phyloP scores from a whole-genome alignment of 2,797 vertebrate genomes.

The Acipenser oxyrinchus region DNA sequence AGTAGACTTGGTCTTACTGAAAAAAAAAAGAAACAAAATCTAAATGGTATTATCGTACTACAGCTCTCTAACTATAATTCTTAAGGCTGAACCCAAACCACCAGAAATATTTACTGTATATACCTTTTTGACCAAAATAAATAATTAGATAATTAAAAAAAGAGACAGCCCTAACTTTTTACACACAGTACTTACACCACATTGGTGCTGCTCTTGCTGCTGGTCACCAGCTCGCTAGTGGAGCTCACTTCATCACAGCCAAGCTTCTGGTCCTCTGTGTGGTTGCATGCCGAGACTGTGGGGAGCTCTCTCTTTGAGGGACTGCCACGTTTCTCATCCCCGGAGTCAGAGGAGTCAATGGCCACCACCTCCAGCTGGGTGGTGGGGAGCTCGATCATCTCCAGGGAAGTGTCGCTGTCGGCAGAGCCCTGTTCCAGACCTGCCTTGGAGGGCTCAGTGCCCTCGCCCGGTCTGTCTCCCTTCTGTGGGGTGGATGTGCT shows the following conservation, averaged over 20 bases:
- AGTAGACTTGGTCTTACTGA: conserved; percentile 61
- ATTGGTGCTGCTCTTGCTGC: conserved; percentile 39
- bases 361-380: conserved; percentile 50
- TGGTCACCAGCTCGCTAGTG: conserved; percentile 82
- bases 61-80: no score
- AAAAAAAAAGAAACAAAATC: conserved; percentile 24
- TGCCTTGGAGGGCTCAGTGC: conserved; percentile 21
- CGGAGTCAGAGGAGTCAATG: conserved; percentile 64
- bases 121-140: background rate
- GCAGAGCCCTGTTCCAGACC: conserved; percentile 29
- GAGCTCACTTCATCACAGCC: conserved; percentile 89
- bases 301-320: conserved; percentile 39
- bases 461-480: conserved; percentile 39
- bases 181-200: conserved; percentile 42
- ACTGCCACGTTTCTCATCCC: conserved; percentile 61
- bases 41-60: no score
- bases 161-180: background rate
- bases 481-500: conserved; percentile 60
- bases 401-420: conserved; percentile 51
- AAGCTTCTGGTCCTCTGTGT: conserved; percentile 48
- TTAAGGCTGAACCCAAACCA: background rate
- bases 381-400: conserved; percentile 60
- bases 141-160: background rate
- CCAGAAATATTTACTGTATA: background rate
- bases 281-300: conserved; percentile 24